Conservation (phyloP, 2,888 invertebrate species). For the Volucella inanis region DNA sequence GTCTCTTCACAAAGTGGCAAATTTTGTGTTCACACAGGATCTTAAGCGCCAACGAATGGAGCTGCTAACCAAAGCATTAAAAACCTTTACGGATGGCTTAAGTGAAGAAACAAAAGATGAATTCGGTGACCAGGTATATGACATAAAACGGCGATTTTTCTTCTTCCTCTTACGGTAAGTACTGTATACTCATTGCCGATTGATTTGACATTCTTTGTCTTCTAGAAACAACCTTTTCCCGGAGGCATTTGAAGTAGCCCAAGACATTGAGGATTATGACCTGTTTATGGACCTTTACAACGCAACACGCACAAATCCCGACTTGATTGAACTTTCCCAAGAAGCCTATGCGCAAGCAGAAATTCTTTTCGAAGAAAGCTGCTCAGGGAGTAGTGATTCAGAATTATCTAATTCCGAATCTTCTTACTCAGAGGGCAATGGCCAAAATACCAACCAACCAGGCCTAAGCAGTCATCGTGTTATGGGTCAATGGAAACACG, state of each 20-base stretch:
- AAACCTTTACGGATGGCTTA: slow-evolving; percentile 89
- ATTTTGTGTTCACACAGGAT: slow-evolving; percentile 84
- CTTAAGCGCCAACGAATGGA: slow-evolving; percentile 81
- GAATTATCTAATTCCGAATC: slow-evolving; percentile 89
- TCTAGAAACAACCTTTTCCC: slow-evolving; percentile 88
- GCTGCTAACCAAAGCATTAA: slow-evolving; percentile 90
- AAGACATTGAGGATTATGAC: slow-evolving; percentile 93
- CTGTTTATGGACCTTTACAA: slow-evolving; percentile 93
- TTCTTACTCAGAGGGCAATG: slow-evolving; percentile 80
- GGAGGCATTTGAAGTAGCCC: slow-evolving; percentile 92
- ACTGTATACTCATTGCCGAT: background rate
- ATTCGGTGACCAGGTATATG: slow-evolving; percentile 90
- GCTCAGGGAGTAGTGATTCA: slow-evolving; percentile 81
- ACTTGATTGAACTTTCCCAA: slow-evolving; percentile 85
- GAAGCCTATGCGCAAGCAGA: slow-evolving; percentile 89
- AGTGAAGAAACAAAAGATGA: slow-evolving; percentile 88
- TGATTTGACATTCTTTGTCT: slow-evolving; percentile 18
- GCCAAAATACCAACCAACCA: slow-evolving; percentile 67
- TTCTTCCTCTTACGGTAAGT: slow-evolving; percentile 91
- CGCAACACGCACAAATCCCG: slow-evolving; percentile 87
- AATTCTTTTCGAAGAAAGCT: slow-evolving; percentile 61
- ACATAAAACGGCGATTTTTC: slow-evolving; percentile 93
- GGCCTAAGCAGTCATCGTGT: slow-evolving; percentile 68
- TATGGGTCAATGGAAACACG: slow-evolving; percentile 74
- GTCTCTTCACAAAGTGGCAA: slow-evolving; percentile 89